phyloP scores from a whole-genome alignment of 2,797 vertebrate genomes.

The Pelochelys cantorii region DNA sequence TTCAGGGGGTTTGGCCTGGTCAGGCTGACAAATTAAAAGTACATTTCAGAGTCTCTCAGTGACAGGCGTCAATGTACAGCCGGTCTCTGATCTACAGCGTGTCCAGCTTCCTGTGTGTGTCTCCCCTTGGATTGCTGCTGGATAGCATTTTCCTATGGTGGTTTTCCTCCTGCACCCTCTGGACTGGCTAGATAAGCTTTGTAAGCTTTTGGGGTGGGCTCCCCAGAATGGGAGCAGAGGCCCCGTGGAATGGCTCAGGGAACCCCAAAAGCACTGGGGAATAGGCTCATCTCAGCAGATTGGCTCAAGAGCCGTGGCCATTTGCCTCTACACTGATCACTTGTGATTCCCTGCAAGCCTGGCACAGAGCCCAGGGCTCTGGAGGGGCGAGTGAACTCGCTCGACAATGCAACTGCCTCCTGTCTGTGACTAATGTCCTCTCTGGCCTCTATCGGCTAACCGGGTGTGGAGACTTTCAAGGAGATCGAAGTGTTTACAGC shows the following conservation, averaged over 20 bases:
- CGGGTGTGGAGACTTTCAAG: background rate
- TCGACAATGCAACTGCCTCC: background rate
- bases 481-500: background rate
- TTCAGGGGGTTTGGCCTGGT: background rate
- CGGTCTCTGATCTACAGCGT: background rate
- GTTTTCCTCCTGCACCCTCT: background rate
- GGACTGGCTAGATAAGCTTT: background rate
- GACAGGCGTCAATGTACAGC: background rate
- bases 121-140: background rate
- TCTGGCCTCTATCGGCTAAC: background rate
- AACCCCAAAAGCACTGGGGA: background rate
- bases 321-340: background rate
- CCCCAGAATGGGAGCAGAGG: background rate
- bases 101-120: background rate
- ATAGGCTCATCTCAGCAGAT: background rate
- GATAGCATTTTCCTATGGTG: background rate
- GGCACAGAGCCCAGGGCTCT: background rate
- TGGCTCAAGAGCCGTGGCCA: background rate
- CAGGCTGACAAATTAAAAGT: no score
- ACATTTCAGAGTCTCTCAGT: background rate
- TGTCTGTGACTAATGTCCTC: background rate
- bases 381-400: background rate
- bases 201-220: background rate
- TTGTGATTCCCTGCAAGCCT: background rate
- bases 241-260: background rate